These are phyloP conservation scores for Rhadinocentrus ornatus DNA, from an alignment of 2,797 vertebrate genomes.

Conservation along the genomic window DNA sequence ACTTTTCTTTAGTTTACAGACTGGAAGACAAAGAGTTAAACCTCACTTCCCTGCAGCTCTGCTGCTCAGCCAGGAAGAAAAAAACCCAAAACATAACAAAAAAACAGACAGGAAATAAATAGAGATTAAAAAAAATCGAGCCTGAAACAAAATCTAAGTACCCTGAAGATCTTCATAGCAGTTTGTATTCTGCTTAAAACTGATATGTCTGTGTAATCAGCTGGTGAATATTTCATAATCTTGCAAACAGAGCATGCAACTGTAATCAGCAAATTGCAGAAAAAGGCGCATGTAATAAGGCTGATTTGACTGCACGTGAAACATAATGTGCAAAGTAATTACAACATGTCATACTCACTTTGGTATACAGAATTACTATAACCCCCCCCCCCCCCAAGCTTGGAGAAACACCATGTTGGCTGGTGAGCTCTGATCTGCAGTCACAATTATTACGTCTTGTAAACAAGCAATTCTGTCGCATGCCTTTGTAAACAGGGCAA, in stretches of 20 bases:
- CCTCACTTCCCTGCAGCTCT: slow-evolving; percentile 23
- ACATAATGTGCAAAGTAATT: slow-evolving; percentile 26
- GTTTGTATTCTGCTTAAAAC: slow-evolving; percentile 13
- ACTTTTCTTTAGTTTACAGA: slow-evolving; percentile 18
- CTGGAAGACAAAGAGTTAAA: slow-evolving; percentile 39
- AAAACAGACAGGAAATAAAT: slow-evolving; percentile 33
- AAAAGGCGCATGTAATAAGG: slow-evolving; percentile 15
- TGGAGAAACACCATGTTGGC: slow-evolving; percentile 17
- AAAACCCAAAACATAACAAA: neutral
- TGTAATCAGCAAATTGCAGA: slow-evolving; percentile 17
- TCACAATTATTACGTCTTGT: slow-evolving; percentile 47
- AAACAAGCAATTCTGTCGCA: slow-evolving; percentile 52
- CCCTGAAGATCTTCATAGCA: slow-evolving; percentile 29
- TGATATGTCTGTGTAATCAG: slow-evolving; percentile 38
- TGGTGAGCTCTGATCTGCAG: slow-evolving; percentile 26
- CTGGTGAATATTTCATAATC: slow-evolving; percentile 44
- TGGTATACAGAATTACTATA: no score
- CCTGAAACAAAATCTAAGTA: slow-evolving; percentile 26
- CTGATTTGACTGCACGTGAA: slow-evolving; percentile 32
- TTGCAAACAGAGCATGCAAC: slow-evolving; percentile 23
- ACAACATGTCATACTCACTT: slow-evolving; percentile 24
- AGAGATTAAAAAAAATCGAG: slow-evolving; percentile 37
- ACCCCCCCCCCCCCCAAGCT: neutral
- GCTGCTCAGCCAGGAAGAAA: slow-evolving; percentile 41
- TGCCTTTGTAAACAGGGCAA: slow-evolving; percentile 60